Conservation (phyloP, 2,797 vertebrate genomes). For the Paguma larvata region DNA sequence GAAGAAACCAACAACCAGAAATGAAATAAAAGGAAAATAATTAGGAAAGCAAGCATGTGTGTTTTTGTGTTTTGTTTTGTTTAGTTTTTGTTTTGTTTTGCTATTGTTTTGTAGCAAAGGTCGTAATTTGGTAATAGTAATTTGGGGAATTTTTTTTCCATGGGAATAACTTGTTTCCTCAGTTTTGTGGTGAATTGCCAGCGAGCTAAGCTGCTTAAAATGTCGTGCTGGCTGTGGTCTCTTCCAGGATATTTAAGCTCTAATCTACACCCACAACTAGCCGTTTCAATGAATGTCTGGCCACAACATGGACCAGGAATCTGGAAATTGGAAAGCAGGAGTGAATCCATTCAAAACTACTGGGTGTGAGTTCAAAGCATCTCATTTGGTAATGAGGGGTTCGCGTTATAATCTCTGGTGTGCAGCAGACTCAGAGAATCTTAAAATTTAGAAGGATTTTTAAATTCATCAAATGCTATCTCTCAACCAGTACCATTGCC, state of each 20-base stretch:
- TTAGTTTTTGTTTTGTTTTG: too few species aligned
- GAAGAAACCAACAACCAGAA: neutral
- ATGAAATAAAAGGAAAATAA: neutral
- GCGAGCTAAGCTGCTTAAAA: neutral
- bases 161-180: neutral
- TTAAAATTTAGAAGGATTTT: neutral
- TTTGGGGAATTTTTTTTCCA: neutral
- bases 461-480: neutral
- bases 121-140: neutral
- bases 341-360: accelerated
- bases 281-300: neutral
- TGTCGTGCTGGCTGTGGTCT: neutral
- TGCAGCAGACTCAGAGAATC: too few species aligned
- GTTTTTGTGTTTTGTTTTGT: too few species aligned
- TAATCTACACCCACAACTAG: neutral
- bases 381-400: neutral
- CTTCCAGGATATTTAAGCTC: neutral
- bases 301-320: neutral
- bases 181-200: neutral
- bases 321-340: neutral
- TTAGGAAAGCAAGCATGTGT: neutral
- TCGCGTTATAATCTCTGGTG: neutral
- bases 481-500: neutral
- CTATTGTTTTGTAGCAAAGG: neutral
- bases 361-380: neutral